phyloP scores from a whole-genome alignment of 2,888 invertebrate genomes.

The Malachius bipustulatus region DNA sequence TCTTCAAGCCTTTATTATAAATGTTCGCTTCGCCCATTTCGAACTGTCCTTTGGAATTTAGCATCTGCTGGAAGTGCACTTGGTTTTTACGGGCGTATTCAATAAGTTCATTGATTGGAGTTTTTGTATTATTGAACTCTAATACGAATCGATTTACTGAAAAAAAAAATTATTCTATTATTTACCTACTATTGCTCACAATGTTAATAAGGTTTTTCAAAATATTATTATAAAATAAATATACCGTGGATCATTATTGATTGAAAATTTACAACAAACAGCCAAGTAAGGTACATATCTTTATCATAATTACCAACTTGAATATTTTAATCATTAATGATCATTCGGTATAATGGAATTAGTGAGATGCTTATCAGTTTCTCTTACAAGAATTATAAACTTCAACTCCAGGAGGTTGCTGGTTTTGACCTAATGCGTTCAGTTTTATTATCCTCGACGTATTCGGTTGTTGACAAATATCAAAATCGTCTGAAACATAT shows the following conservation, averaged over 20 bases:
- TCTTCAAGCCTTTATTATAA: constrained; percentile 21
- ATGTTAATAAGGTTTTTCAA: no score
- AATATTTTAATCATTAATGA: no score
- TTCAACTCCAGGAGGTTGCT: constrained; percentile 57
- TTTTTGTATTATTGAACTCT: constrained; percentile 30
- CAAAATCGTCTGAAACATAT: constrained; percentile 16
- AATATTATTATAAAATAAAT: no score
- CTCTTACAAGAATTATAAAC: constrained; percentile 55
- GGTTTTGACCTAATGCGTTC: constrained; percentile 52
- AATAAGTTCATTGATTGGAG: constrained; percentile 28
- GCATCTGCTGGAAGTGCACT: constrained; percentile 26
- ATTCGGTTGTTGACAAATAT: constrained; percentile 45
- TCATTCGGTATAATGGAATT: no score
- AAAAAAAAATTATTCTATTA: constrained; percentile 12
- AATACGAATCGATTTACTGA: constrained; percentile 25
- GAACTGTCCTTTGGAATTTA: constrained; percentile 20
- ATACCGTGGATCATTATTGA: no score
- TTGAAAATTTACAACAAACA: no score
- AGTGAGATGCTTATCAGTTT: no score
- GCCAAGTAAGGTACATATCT: no score
- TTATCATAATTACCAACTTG: no score
- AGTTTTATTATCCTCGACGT: constrained; percentile 53
- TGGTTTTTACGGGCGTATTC: constrained; percentile 30
- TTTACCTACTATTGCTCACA: no score
- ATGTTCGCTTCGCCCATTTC: constrained; percentile 25